These are phyloP conservation scores for Vespertilio murinus DNA, from an alignment of 2,797 vertebrate species.

Conservation along the genomic window DNA sequence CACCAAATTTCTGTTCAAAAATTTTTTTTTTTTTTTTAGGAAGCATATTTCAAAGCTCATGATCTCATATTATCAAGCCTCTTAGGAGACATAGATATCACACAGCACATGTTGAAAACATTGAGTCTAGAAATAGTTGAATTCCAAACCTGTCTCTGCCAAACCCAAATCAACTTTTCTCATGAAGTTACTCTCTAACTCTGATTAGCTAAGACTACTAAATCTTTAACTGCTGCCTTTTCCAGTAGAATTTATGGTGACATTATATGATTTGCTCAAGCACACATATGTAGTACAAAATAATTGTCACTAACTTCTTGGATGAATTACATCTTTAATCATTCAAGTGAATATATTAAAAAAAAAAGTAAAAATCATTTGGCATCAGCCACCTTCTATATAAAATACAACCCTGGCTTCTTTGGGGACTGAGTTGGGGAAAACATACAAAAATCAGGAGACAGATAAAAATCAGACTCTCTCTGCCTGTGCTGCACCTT, in stretches of 20 bases:
- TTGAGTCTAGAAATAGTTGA: conserved; percentile 12
- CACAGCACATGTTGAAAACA: background rate
- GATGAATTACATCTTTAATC: conserved; percentile 29
- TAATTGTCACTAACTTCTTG: background rate
- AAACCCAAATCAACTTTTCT: conserved; percentile 50
- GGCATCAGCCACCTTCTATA: background rate
- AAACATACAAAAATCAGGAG: background rate
- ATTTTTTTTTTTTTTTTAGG: background rate
- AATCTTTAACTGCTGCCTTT: background rate
- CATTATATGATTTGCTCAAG: background rate
- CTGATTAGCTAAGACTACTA: conserved; percentile 50
- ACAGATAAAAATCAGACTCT: background rate
- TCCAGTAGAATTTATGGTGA: background rate
- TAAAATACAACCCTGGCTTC: conserved; percentile 21
- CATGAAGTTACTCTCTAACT: conserved; percentile 27
- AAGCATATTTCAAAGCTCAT: conserved; percentile 22
- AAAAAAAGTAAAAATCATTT: conserved; percentile 39
- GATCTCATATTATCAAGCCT: conserved; percentile 27
- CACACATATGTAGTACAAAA: background rate
- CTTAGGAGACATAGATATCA: background rate
- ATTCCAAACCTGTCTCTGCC: conserved; percentile 42
- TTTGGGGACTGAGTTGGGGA: background rate
- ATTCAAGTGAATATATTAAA: background rate
- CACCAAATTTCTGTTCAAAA: conserved; percentile 23
- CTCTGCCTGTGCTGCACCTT: background rate